A percentile compares a stretch with the other conserved stretches of the same genome.
Evolutionary conservation across 2,888 invertebrate species (phyloP).

Genomic region (Mactromeris polynyma): DNA sequence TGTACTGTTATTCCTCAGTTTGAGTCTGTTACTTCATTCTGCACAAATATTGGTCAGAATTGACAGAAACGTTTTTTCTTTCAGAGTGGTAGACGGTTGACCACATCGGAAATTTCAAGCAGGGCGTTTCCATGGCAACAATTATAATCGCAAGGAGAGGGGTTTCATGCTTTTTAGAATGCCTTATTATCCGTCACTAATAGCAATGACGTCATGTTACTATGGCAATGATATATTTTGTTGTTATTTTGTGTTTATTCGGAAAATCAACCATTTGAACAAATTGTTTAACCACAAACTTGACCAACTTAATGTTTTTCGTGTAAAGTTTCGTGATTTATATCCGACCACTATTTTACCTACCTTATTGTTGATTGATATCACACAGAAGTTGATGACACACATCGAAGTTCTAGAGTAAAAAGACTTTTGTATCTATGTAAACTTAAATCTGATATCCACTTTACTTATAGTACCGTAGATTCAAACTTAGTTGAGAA

Average conservation of each 20-base stretch:
- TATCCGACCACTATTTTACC: not conserved
- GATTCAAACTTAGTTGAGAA: too few relatives aligned
- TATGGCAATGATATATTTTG: not conserved
- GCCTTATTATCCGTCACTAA: not conserved
- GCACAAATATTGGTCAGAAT: too few relatives aligned
- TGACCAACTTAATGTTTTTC: not conserved
- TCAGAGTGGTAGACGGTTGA: not conserved
- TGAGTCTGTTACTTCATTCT: too few relatives aligned
- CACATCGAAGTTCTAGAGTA: too few relatives aligned
- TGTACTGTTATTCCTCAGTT: too few relatives aligned
- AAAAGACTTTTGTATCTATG: too few relatives aligned
- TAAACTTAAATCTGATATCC: too few relatives aligned
- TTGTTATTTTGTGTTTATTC: not conserved
- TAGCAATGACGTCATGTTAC: not conserved
- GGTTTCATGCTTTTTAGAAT: slow-evolving; percentile 35
- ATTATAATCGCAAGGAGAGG: slow-evolving; percentile 35
- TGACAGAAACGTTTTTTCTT: not conserved
- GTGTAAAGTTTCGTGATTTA: not conserved
- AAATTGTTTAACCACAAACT: not conserved
- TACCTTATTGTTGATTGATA: not conserved
- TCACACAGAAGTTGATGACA: not conserved
- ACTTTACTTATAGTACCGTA: too few relatives aligned
- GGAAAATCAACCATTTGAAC: not conserved
- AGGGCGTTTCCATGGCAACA: slow-evolving; percentile 33
- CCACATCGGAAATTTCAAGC: not conserved